Conservation (phyloP, 1,140 invertebrate genomes). For the Hesperophylax magnus region DNA sequence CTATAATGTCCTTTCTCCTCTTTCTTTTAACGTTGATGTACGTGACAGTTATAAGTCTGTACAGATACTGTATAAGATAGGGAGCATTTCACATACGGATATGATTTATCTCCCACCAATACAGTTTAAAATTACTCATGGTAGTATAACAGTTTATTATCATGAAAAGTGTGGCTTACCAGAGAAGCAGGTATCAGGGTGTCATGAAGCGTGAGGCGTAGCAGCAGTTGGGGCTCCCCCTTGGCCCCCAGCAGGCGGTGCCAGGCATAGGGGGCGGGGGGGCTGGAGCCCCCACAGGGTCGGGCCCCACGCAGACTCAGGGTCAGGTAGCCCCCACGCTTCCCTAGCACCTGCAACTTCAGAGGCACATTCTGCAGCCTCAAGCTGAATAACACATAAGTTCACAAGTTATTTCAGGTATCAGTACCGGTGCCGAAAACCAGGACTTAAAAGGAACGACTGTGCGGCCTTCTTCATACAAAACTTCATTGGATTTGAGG, state of each 20-base stretch:
- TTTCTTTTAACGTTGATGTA: too few relatives aligned
- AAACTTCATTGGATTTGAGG: too few relatives aligned
- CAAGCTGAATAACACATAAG: slow-evolving; percentile 38
- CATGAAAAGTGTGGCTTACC: too few relatives aligned
- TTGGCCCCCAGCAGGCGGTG: slow-evolving; percentile 51
- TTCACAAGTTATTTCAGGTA: not conserved
- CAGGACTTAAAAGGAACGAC: too few relatives aligned
- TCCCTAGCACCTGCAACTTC: slow-evolving; percentile 46
- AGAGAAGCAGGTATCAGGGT: not conserved
- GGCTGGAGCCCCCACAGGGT: not conserved
- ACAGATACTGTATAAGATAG: too few relatives aligned
- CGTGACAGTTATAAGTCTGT: too few relatives aligned
- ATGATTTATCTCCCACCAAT: too few relatives aligned
- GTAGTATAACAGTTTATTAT: too few relatives aligned
- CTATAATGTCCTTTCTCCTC: too few relatives aligned
- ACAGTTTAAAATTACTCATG: too few relatives aligned
- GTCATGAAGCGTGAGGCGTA: slow-evolving; percentile 33
- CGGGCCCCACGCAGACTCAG: slow-evolving; percentile 47
- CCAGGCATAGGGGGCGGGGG: slow-evolving; percentile 40
- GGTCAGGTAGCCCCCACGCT: slow-evolving; percentile 47
- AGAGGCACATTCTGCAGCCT: slow-evolving; percentile 49
- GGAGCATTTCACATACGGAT: too few relatives aligned
- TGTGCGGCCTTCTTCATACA: too few relatives aligned
- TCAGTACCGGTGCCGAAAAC: not conserved
- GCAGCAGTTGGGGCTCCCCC: slow-evolving; percentile 49